phyloP scores from a whole-genome alignment of 2,113 vertebrate species.

The Orthonyx spaldingii region DNA sequence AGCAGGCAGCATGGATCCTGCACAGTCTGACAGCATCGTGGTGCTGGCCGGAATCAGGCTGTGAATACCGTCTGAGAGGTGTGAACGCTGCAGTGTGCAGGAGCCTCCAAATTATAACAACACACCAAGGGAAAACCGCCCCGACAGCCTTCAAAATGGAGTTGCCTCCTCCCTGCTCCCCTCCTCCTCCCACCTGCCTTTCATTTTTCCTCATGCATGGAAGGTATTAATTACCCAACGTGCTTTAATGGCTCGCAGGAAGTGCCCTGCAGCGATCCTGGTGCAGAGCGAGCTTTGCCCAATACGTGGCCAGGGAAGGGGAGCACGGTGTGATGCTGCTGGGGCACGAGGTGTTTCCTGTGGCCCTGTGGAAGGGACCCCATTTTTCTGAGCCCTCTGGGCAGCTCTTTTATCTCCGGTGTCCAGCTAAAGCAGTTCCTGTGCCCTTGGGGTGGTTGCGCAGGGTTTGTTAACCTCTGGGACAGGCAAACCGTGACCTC shows the following conservation, averaged over 20 bases:
- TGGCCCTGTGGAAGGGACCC: not conserved
- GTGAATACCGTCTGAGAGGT: accelerated
- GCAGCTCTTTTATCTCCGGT: not conserved
- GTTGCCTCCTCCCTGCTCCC: not conserved
- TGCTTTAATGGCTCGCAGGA: slow-evolving; percentile 25
- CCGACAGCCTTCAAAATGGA: not conserved
- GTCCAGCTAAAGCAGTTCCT: not conserved
- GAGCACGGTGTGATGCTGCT: accelerated
- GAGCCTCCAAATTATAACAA: not conserved
- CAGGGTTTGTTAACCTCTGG: not conserved
- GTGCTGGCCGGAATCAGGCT: not conserved
- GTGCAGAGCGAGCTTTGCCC: not conserved
- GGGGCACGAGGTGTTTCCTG: not conserved
- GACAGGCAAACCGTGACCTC: not conserved
- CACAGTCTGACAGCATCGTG: accelerated
- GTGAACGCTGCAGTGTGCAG: accelerated
- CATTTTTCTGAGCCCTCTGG: not conserved
- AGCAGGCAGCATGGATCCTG: not conserved
- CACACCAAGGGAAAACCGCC: not conserved
- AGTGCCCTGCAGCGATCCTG: not conserved
- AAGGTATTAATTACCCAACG: slow-evolving; percentile 43
- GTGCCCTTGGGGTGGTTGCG: not conserved
- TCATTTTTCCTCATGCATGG: slow-evolving; percentile 40
- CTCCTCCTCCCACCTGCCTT: slow-evolving; percentile 29
- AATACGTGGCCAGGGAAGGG: not conserved